Conservation (phyloP, 2,113 vertebrate genomes). For the Aspiorhynchus laticeps region DNA sequence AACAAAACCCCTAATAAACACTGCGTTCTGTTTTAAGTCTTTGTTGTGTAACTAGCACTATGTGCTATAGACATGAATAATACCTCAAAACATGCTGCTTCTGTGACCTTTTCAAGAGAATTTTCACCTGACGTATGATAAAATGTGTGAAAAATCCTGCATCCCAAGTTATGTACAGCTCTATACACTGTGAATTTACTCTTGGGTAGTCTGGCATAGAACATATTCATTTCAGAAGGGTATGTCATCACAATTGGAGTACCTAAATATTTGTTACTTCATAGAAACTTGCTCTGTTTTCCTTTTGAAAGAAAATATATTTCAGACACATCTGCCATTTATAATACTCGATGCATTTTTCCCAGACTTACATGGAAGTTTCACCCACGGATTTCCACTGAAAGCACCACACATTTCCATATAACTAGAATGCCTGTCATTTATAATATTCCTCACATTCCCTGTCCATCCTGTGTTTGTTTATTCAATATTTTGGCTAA, state of each 20-base stretch:
- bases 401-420: neutral
- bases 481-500: neutral
- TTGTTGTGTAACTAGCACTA: neutral
- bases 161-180: neutral
- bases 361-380: neutral
- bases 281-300: neutral
- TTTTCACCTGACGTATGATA: neutral
- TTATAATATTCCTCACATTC: neutral
- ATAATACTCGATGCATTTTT: neutral
- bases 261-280: neutral
- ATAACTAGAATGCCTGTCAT: neutral
- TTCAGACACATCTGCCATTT: neutral
- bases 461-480: neutral
- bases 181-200: neutral
- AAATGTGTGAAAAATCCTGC: neutral
- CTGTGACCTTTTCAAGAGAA: neutral
- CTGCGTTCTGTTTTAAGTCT: neutral
- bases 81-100: neutral
- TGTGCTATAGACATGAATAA: neutral
- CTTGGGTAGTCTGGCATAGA: neutral
- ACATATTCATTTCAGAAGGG: neutral
- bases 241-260: neutral
- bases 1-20: neutral
- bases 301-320: neutral
- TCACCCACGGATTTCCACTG: neutral